phyloP scores from a whole-genome alignment of 2,797 vertebrate species.

The Netta rufina region DNA sequence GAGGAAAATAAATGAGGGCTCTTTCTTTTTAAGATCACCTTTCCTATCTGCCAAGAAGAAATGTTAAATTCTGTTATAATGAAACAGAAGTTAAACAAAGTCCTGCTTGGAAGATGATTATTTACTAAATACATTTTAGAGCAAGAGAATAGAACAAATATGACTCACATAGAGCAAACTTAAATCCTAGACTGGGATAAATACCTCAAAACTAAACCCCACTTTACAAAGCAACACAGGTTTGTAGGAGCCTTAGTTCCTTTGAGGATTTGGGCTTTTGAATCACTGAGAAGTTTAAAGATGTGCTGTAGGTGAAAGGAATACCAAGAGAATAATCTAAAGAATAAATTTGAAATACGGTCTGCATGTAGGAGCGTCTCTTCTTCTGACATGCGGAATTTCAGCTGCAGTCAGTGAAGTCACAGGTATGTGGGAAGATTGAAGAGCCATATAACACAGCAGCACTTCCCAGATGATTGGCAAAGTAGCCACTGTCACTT shows the following conservation, averaged over 20 bases:
- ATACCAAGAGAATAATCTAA: background rate
- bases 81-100: constrained; percentile 33
- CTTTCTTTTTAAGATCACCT: background rate
- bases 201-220: background rate
- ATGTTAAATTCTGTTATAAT: background rate
- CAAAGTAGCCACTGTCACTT: background rate
- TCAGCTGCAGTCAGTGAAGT: constrained; percentile 40
- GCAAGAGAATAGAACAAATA: background rate
- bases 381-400: constrained; percentile 9
- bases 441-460: background rate
- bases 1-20: background rate
- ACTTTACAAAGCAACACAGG: background rate
- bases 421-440: constrained; percentile 42
- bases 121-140: constrained; percentile 51
- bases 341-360: constrained; percentile 6
- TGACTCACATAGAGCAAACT: constrained; percentile 17
- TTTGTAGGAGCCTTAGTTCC: background rate
- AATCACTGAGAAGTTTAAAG: constrained; percentile 1
- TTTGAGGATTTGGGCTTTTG: background rate
- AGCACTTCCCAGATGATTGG: background rate
- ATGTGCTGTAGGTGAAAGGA: background rate
- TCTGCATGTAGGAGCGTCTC: constrained; percentile 47
- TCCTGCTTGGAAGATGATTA: background rate
- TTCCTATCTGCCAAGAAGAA: constrained; percentile 7
- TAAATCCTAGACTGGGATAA: constrained; percentile 23